Base-by-base conservation (phyloP, 2,888 invertebrate species). In the Caenorhabditis panamensis region DNA sequence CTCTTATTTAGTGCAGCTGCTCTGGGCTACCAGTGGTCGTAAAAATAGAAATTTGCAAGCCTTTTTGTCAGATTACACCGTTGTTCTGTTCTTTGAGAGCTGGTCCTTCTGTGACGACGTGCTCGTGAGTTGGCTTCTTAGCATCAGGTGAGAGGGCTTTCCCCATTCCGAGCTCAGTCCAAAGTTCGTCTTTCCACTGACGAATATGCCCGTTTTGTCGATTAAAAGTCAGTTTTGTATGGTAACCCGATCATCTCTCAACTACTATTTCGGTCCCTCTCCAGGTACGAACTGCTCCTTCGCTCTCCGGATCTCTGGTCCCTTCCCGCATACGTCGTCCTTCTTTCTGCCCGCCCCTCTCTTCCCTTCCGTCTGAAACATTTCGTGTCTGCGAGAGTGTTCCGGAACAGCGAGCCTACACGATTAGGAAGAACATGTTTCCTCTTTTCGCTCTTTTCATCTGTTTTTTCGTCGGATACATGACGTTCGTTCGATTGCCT, bases 401-500 rank as follows among this genome's bases (percentile, higher is more conserved):
- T 63, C 71, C 71, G 71, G 71, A 71, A 62, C 62, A 62, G 53
- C 62, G 58, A 67, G 67, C 54, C 62, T 18, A 36, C 61, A 36
- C 71, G 71, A 71, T 62, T 54, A 62, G 49, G 28, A 53, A 62
- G 71, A 71, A 62, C 69, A 61, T 56, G 54, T 56, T 20, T 56
- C 53, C 26, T 51, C 16, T 37, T 13, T 41, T n/a, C 37, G 6
- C n/a, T 22, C 36, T 49, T 31, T 44, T 69, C 54, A 54, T 61
- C 62, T 71, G 53, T 71, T 62, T 53, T 62, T 63, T 44, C 54
- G 71, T 41, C 71, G 62, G 71, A 71, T 71, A 62, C 53, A 37
- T 71, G 71, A 71, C 71, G 71, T 71, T 71, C 71, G 54, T 26
- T 22, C 58, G 28, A n/a, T n/a, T n/a, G n/a, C 44, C 28, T 1